phyloP scores from a whole-genome alignment of 2,113 vertebrate species.

The Hymenochirus boettgeri region DNA sequence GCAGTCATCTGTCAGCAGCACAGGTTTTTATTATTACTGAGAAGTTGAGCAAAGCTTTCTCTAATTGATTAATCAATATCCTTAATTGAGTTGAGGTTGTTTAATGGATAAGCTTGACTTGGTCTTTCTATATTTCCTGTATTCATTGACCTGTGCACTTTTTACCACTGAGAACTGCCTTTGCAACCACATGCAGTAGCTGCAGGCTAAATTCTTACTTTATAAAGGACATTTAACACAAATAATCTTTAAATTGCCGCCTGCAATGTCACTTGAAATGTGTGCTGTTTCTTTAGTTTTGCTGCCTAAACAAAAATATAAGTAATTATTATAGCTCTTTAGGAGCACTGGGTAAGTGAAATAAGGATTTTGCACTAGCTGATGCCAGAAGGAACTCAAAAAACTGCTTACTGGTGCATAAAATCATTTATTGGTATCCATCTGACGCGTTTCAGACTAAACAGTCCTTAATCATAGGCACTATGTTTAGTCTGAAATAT shows the following conservation, averaged over 20 bases:
- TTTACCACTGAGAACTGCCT: constrained; percentile 16
- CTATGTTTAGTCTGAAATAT: too few species aligned
- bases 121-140: constrained; percentile 16
- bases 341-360: too few species aligned
- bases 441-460: too few species aligned
- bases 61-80: constrained; percentile 59
- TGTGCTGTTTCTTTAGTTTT: too few species aligned
- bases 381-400: too few species aligned
- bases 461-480: too few species aligned
- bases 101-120: constrained; percentile 24
- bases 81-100: constrained; percentile 54
- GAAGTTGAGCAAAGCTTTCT: constrained; percentile 46
- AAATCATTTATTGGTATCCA: too few species aligned
- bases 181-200: not conserved
- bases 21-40: constrained; percentile 40
- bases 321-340: too few species aligned
- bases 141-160: constrained; percentile 21
- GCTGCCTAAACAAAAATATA: too few species aligned
- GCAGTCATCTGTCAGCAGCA: constrained; percentile 33
- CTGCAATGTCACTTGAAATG: too few species aligned
- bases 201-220: not conserved
- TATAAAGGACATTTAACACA: not conserved
- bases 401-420: too few species aligned
- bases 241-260: constrained; percentile 5
- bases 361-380: too few species aligned